Evolutionary conservation across 2,888 invertebrate species (phyloP).

Genomic region (Furcula furcula): DNA sequence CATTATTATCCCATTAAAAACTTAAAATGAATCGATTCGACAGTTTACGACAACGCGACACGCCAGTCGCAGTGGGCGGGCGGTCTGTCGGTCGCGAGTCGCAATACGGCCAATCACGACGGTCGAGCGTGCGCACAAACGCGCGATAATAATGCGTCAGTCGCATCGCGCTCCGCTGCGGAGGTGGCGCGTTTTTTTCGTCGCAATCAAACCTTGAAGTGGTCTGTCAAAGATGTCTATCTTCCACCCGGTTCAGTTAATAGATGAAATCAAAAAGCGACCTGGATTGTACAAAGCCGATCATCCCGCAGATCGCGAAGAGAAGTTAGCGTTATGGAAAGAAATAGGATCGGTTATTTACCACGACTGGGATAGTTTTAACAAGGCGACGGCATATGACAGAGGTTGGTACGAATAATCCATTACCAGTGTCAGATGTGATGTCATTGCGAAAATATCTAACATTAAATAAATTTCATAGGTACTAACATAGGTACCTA

Average conservation of each 20-base stretch:
- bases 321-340: constrained; percentile 66
- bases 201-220: constrained; percentile 33
- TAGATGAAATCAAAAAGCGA: constrained; percentile 71
- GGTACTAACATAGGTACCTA: no score
- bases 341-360: constrained; percentile 65
- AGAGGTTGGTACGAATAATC: constrained; percentile 54
- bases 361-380: constrained; percentile 57
- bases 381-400: constrained; percentile 67
- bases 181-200: constrained; percentile 49
- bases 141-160: constrained; percentile 43
- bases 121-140: constrained; percentile 37
- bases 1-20: constrained; percentile 18
- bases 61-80: constrained; percentile 50
- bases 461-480: no score
- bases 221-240: constrained; percentile 32
- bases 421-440: no score
- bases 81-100: constrained; percentile 30
- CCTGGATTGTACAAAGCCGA: constrained; percentile 59
- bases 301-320: constrained; percentile 73
- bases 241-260: constrained; percentile 56
- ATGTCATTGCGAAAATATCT: no score
- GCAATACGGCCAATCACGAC: constrained; percentile 37
- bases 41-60: constrained; percentile 33
- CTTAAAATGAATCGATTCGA: constrained; percentile 26
- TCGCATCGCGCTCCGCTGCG: constrained; percentile 41